Percentiles rank a stretch among this genome's conserved stretches.
These are phyloP conservation scores for Geotrypetes seraphini DNA, from an alignment of 2,797 vertebrate genomes.

Conservation along the genomic window DNA sequence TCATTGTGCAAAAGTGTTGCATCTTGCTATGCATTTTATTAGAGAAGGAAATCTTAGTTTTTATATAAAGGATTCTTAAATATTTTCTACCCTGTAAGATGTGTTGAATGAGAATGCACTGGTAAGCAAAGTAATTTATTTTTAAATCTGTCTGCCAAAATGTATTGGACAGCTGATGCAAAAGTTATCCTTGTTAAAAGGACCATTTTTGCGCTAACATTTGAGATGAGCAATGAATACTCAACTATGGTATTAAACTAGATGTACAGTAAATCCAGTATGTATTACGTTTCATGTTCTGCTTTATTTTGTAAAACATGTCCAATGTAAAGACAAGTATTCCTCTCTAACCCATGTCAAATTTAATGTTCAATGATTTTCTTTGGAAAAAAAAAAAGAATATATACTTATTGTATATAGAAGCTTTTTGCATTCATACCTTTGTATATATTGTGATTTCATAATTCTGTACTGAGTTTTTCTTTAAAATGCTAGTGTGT, in stretches of 20 bases:
- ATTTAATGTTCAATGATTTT: slow-evolving; percentile 50
- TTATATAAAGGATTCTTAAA: slow-evolving; percentile 42
- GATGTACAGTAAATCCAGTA: slow-evolving; percentile 55
- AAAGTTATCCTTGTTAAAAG: slow-evolving; percentile 39
- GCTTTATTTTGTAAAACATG: slow-evolving; percentile 54
- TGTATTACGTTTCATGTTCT: slow-evolving; percentile 55
- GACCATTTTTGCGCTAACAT: slow-evolving; percentile 47
- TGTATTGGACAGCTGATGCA: slow-evolving; percentile 35
- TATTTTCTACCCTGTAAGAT: slow-evolving; percentile 44
- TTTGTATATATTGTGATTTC: slow-evolving; percentile 67
- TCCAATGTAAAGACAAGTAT: slow-evolving; percentile 54
- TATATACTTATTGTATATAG: slow-evolving; percentile 56
- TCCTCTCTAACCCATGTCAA: slow-evolving; percentile 51
- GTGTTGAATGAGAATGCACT: slow-evolving; percentile 41
- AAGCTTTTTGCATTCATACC: slow-evolving; percentile 63
- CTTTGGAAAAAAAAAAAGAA: too few relatives aligned
- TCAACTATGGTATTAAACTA: slow-evolving; percentile 41
- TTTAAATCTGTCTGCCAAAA: slow-evolving; percentile 34
- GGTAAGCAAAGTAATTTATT: slow-evolving; percentile 38
- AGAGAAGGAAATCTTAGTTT: slow-evolving; percentile 28
- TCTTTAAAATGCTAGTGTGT: slow-evolving; percentile 55
- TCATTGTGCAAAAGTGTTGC: slow-evolving; percentile 14
- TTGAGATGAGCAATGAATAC: slow-evolving; percentile 43
- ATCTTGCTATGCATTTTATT: slow-evolving; percentile 39
- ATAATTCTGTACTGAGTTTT: slow-evolving; percentile 62